Conservation (phyloP, 2,888 invertebrate species). For the Phania funesta region DNA sequence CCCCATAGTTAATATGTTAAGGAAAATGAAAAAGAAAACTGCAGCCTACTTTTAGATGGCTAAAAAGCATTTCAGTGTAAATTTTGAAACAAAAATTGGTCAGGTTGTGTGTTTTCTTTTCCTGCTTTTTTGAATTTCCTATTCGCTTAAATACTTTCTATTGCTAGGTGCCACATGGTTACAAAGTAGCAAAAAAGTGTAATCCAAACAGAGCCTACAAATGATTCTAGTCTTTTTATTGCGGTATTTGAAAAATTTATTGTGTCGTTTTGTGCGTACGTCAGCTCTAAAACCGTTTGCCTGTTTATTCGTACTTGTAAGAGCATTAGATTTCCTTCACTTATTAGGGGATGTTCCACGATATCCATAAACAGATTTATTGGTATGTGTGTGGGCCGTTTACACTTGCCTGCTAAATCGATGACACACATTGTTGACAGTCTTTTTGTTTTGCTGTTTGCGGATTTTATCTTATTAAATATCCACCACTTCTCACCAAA, state of each 20-base stretch:
- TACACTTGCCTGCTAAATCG: conserved; percentile 54
- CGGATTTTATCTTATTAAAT: conserved; percentile 59
- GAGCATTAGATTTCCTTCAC: conserved; percentile 14
- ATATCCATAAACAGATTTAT: conserved; percentile 22
- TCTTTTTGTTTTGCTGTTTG: not conserved
- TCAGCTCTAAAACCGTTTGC: conserved; percentile 40
- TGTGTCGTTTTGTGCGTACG: conserved; percentile 49
- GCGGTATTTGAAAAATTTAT: not conserved
- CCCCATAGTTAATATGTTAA: not conserved
- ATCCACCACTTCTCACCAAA: conserved; percentile 59
- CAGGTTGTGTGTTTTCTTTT: conserved; percentile 25
- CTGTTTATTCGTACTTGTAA: not conserved
- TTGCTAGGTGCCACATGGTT: conserved; percentile 47
- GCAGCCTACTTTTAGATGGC: conserved; percentile 51
- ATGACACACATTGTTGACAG: conserved; percentile 56
- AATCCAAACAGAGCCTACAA: conserved; percentile 58
- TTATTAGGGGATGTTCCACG: conserved; percentile 59
- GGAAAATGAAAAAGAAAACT: conserved; percentile 1
- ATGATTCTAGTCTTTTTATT: conserved; percentile 21
- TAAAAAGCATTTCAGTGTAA: conserved; percentile 49
- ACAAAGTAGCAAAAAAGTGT: conserved; percentile 37
- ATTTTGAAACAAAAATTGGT: conserved; percentile 30
- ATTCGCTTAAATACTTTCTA: conserved; percentile 22
- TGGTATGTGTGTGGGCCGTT: conserved; percentile 18
- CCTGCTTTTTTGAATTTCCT: not conserved